A percentile compares a stretch with the other conserved stretches of the same genome.
Conservation (phyloP, 2,888 invertebrate genomes). For the Drosophila nr. medialis region DNA sequence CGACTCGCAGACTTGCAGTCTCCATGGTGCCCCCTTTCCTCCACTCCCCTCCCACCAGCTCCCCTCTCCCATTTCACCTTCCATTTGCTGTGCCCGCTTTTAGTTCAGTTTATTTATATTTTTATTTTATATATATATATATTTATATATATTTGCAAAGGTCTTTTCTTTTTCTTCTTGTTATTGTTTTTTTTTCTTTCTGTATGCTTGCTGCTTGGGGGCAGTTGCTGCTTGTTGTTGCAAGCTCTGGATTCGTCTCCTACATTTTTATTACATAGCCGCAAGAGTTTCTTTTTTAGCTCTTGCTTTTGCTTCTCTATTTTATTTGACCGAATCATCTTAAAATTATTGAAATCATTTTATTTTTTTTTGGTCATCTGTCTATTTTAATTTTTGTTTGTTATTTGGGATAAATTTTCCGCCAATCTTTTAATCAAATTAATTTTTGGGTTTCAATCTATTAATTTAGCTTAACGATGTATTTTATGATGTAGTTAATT, state of each 20-base stretch:
- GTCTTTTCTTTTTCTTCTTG: slow-evolving; percentile 41
- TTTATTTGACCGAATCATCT: not conserved
- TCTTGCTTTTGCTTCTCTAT: not conserved
- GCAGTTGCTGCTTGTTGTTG: slow-evolving; percentile 23
- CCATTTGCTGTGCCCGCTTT: slow-evolving; percentile 20
- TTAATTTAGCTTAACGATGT: no score
- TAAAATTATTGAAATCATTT: slow-evolving; percentile 10
- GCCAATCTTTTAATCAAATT: no score
- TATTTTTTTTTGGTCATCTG: not conserved
- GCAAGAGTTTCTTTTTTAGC: slow-evolving; percentile 3
- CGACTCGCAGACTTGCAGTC: slow-evolving; percentile 46
- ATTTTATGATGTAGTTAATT: no score
- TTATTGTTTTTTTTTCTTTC: slow-evolving; percentile 44
- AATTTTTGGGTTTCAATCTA: no score
- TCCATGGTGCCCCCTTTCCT: slow-evolving; percentile 2
- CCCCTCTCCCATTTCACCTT: not conserved
- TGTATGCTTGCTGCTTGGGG: slow-evolving; percentile 26
- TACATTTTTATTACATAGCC: no score
- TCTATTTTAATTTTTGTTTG: no score
- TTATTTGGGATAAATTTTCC: no score
- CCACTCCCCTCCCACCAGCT: not conserved
- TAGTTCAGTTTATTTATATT: slow-evolving; percentile 66
- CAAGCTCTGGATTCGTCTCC: slow-evolving; percentile 19
- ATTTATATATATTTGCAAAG: slow-evolving; percentile 32
- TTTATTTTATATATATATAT: slow-evolving; percentile 16